These are phyloP conservation scores for Pogonocherus hispidulus DNA, from an alignment of 2,888 invertebrate species.

Conservation along the genomic window DNA sequence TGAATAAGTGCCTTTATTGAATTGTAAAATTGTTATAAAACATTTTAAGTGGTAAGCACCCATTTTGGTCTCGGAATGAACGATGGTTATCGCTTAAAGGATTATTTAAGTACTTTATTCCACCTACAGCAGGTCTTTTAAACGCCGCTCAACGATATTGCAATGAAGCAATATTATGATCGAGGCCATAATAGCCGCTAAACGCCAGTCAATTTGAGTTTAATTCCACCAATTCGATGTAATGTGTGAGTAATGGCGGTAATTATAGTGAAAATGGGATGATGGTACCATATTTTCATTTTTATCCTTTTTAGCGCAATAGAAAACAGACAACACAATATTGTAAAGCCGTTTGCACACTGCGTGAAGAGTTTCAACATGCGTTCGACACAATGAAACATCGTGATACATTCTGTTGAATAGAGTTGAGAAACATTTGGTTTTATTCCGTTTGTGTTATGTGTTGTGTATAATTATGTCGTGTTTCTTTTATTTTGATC, in stretches of 20 bases:
- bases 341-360: too few species aligned
- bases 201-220: conserved; percentile 10
- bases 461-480: too few species aligned
- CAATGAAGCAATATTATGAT: conserved; percentile 23
- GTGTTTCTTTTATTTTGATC: too few species aligned
- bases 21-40: conserved; percentile 27
- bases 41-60: conserved; percentile 10
- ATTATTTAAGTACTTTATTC: conserved; percentile 25
- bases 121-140: conserved; percentile 21
- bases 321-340: too few species aligned
- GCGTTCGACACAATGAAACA: too few species aligned
- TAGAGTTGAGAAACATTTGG: too few species aligned
- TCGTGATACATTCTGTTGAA: too few species aligned
- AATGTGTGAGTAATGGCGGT: not conserved
- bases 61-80: conserved; percentile 24
- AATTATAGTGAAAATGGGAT: not conserved
- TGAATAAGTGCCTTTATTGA: conserved; percentile 31
- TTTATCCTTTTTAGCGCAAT: not conserved
- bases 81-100: conserved; percentile 25
- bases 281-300: not conserved
- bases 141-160: conserved; percentile 15
- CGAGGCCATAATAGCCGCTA: conserved; percentile 12
- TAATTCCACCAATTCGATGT: conserved; percentile 3
- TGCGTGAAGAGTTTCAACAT: too few species aligned
- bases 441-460: too few species aligned